Percentiles rank a stretch among this genome's conserved stretches.
Evolutionary conservation across 2,797 vertebrate genomes (phyloP).

Genomic region (Siniperca scherzeri): DNA sequence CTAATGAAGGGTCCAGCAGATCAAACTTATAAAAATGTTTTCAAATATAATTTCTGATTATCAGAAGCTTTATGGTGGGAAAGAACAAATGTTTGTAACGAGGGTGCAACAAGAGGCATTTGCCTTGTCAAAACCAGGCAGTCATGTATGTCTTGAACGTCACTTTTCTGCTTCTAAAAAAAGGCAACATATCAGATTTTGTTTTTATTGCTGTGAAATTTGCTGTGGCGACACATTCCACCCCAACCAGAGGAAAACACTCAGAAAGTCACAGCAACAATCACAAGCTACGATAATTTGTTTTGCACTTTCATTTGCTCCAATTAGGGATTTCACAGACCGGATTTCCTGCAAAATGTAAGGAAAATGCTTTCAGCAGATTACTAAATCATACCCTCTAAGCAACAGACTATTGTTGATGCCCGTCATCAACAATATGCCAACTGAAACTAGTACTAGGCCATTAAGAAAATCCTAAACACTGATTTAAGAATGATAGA

Average conservation of each 20-base stretch:
- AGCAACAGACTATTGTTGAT: too few relatives aligned
- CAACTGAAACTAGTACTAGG: slow-evolving; percentile 38
- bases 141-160: not conserved
- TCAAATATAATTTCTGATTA: not conserved
- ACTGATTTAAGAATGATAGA: slow-evolving; percentile 30
- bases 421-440: slow-evolving; percentile 23
- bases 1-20: not conserved
- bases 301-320: slow-evolving; percentile 37
- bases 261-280: slow-evolving; percentile 35
- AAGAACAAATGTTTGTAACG: not conserved
- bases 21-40: not conserved
- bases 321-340: slow-evolving; percentile 29
- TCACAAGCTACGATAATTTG: slow-evolving; percentile 23
- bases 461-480: slow-evolving; percentile 44
- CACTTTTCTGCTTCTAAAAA: slow-evolving; percentile 6
- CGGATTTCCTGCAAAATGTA: slow-evolving; percentile 26
- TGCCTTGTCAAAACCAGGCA: slow-evolving; percentile 5
- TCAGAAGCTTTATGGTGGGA: not conserved
- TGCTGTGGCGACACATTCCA: slow-evolving; percentile 29
- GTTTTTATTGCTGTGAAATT: slow-evolving; percentile 9
- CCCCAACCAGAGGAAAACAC: not conserved
- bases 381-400: slow-evolving; percentile 26
- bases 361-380: slow-evolving; percentile 34
- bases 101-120: not conserved
- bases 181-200: slow-evolving; percentile 2